phyloP scores from a whole-genome alignment of 2,888 invertebrate species.

The Ichneumoninae sp. region DNA sequence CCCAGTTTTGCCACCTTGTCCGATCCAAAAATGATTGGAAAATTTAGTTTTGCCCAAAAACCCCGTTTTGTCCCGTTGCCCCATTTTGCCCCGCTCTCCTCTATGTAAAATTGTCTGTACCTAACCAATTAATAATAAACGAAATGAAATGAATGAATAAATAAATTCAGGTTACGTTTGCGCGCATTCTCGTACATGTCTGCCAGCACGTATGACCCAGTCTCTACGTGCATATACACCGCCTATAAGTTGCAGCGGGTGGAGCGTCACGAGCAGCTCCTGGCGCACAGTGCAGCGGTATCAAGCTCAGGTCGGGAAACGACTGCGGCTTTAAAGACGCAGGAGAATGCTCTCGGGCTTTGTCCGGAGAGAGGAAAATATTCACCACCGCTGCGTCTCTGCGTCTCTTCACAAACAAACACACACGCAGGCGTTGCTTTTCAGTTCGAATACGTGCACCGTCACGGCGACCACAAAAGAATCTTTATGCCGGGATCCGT shows the following conservation, averaged over 20 bases:
- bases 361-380: slow-evolving; percentile 26
- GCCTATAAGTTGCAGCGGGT: slow-evolving; percentile 1
- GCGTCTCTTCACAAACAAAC: background rate
- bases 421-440: slow-evolving; percentile 12
- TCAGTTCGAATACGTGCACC: slow-evolving; percentile 20
- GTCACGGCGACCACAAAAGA: slow-evolving; percentile 26
- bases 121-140: too few species aligned
- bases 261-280: background rate
- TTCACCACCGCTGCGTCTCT: background rate
- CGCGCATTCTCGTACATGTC: background rate
- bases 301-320: slow-evolving; percentile 11
- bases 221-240: background rate
- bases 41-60: too few species aligned
- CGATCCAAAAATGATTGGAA: too few species aligned
- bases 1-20: too few species aligned
- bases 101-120: too few species aligned
- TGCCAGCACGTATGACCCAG: slow-evolving; percentile 31
- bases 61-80: too few species aligned
- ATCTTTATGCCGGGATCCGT: slow-evolving; percentile 32
- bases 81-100: too few species aligned
- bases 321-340: slow-evolving; percentile 20
- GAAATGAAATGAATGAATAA: too few species aligned
- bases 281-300: slow-evolving; percentile 20
- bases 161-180: background rate
- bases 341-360: slow-evolving; percentile 22